These are phyloP conservation scores for Oncorhynchus masou DNA, from an alignment of 2,113 vertebrate species.

Conservation along the genomic window DNA sequence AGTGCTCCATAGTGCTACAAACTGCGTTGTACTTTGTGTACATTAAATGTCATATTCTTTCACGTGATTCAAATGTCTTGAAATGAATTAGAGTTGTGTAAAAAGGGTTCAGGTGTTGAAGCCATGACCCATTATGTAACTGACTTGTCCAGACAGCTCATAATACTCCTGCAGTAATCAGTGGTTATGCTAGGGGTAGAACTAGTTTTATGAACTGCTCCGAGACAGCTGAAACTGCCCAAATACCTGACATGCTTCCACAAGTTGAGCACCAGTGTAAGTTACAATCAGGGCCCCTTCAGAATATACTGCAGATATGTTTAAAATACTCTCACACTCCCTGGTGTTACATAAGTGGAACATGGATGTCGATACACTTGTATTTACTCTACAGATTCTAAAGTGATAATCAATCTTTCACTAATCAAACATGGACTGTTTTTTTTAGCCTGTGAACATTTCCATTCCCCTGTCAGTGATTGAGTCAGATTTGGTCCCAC, in stretches of 20 bases:
- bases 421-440: conserved; percentile 25
- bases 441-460: conserved; percentile 1
- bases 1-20: background rate
- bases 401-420: conserved; percentile 3
- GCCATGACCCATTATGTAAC: conserved; percentile 31
- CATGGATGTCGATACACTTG: background rate
- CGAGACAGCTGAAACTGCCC: conserved; percentile 66
- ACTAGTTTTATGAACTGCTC: conserved; percentile 67
- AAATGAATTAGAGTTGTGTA: background rate
- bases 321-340: conserved; percentile 21
- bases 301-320: conserved; percentile 22
- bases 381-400: conserved; percentile 1
- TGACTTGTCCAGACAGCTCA: conserved; percentile 30
- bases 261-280: conserved; percentile 60
- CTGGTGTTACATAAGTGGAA: conserved; percentile 45
- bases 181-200: conserved; percentile 53
- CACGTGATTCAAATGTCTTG: background rate
- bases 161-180: background rate
- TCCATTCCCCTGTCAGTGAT: conserved; percentile 17
- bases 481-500: conserved; percentile 43
- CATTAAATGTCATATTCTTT: background rate
- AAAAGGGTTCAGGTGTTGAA: background rate
- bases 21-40: background rate
- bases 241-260: conserved; percentile 67
- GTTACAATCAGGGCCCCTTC: conserved; percentile 19